Evolutionary conservation across 1,140 invertebrate genomes (phyloP).

Genomic region (Hydropsyche tenuis): DNA sequence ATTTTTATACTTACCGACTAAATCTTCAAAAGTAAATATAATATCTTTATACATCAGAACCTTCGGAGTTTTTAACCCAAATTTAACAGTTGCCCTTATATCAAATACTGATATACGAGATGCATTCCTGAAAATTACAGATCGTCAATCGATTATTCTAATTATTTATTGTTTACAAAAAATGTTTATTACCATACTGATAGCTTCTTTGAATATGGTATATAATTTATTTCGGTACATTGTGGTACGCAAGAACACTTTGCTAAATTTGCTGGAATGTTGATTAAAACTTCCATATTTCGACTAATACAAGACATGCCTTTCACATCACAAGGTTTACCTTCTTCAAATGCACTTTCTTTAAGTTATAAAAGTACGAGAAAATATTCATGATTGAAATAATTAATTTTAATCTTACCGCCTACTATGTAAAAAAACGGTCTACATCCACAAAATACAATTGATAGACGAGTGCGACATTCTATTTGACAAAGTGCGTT

Average conservation of each 20-base stretch:
- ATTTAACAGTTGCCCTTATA: conserved; percentile 52
- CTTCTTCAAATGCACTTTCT: conserved; percentile 59
- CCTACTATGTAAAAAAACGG: conserved; percentile 65
- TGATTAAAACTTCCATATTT: conserved; percentile 61
- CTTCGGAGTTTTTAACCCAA: conserved; percentile 59
- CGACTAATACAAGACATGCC: conserved; percentile 63
- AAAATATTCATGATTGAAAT: not conserved
- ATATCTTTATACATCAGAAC: conserved; percentile 58
- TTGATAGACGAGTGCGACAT: conserved; percentile 61
- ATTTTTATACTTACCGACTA: conserved; percentile 53
- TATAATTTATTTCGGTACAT: conserved; percentile 64
- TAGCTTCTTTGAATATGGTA: conserved; percentile 63
- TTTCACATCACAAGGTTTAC: conserved; percentile 62
- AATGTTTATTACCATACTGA: conserved; percentile 51
- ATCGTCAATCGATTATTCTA: too few relatives aligned
- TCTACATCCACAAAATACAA: conserved; percentile 64
- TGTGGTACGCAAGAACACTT: conserved; percentile 64
- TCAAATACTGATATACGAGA: conserved; percentile 54
- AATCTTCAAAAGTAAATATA: conserved; percentile 60
- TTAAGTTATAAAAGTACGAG: not conserved
- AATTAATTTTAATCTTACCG: conserved; percentile 50
- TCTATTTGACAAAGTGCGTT: conserved; percentile 64
- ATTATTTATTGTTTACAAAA: too few relatives aligned
- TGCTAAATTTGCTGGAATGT: conserved; percentile 62
- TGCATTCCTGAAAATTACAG: conserved; percentile 38